These are phyloP conservation scores for Saxicola maurus DNA, from an alignment of 2,797 vertebrate species.

Conservation along the genomic window DNA sequence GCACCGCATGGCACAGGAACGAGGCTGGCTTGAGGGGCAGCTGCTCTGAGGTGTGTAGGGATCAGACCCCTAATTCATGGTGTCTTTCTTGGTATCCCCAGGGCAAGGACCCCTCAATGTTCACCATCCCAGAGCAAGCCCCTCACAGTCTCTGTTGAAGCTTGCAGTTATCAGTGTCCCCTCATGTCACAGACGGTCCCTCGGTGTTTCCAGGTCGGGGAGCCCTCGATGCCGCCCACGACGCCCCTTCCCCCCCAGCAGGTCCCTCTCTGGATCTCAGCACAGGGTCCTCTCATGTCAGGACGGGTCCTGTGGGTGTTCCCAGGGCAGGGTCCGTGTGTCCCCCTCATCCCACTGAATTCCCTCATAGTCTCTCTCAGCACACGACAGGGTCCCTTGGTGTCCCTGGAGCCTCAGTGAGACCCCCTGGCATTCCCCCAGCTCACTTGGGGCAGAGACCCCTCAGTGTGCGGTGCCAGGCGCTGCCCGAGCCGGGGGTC, in stretches of 20 bases:
- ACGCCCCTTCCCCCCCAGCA: background rate
- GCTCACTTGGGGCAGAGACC: too few relatives aligned
- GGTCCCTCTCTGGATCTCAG: background rate
- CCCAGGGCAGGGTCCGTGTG: background rate
- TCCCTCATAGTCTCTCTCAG: background rate
- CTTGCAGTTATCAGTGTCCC: rapidly evolving
- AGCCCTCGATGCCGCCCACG: background rate
- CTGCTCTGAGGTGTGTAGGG: background rate
- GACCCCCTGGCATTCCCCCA: background rate
- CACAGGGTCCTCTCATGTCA: background rate
- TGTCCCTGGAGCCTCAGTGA: background rate
- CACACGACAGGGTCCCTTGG: background rate
- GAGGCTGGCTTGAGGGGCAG: background rate
- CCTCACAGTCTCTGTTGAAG: rapidly evolving
- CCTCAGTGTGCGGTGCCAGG: background rate
- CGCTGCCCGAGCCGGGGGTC: background rate
- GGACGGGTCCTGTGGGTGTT: background rate
- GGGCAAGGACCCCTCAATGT: background rate
- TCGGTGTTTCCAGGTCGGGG: background rate
- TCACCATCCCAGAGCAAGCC: background rate
- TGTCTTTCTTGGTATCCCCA: background rate
- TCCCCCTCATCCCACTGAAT: background rate
- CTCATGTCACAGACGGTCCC: rapidly evolving
- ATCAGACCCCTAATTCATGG: background rate
- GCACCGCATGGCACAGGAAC: background rate